Conservation (phyloP, 2,113 vertebrate species). For the Microcebus jonahi region DNA sequence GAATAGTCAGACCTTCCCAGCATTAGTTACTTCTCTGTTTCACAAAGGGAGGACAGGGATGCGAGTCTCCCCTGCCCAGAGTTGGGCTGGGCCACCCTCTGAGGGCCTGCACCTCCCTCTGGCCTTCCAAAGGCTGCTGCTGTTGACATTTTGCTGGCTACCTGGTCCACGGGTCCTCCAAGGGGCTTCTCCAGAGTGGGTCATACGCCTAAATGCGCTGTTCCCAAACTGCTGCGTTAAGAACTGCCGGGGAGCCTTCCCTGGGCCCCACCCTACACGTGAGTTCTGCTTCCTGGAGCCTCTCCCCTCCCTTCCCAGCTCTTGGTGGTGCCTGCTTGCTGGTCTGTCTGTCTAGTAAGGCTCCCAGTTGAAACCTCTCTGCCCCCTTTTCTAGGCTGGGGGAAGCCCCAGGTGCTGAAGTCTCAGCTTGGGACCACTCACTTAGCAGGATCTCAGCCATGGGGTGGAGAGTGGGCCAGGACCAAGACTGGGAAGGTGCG, state of each 20-base stretch:
- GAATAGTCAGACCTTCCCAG: neutral
- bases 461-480: neutral
- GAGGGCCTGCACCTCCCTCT: neutral
- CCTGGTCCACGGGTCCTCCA: neutral
- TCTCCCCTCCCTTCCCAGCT: neutral
- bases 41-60: neutral
- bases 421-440: neutral
- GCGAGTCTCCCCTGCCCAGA: neutral
- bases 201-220: neutral
- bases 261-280: accelerated
- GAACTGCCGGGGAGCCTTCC: neutral
- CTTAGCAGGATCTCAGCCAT: neutral
- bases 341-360: neutral
- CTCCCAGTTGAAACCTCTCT: neutral
- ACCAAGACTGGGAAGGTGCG: neutral
- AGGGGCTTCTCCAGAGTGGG: neutral
- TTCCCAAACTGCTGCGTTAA: neutral
- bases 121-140: neutral
- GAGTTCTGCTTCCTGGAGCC: neutral
- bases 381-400: neutral
- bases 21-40: neutral
- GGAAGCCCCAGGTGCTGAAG: neutral
- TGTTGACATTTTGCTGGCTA: neutral
- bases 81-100: neutral
- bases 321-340: neutral